Base-by-base conservation (phyloP, 2,797 vertebrate genomes). In the Spondyliosoma cantharus region DNA sequence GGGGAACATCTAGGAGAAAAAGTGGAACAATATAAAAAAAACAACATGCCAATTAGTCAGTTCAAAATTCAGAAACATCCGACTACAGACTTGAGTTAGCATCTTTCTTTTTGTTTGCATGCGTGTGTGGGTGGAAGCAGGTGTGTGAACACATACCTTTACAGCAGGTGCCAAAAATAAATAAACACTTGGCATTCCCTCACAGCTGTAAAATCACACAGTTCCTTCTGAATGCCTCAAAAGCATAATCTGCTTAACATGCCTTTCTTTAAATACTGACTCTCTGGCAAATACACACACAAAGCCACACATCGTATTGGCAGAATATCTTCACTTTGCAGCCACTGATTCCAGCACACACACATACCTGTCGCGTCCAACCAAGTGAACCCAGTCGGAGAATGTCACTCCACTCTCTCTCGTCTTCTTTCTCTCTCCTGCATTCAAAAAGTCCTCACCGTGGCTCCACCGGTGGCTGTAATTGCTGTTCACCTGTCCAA, bases 361-460 rank as follows among this genome's bases (percentile, higher is more conserved):
- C 70, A 88, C 92, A 86, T 93, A 94, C 93, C 93, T 94, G 91
- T 86, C 49, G 74, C 83, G 76, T 89, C 67, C 87, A 76, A 77
- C 67, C 73, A 83, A 49, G 65, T 74, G 63, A 82, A 71, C 80
- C 73, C 65, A 59, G 85, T 22, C 56, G 20, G 66, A 61, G 53
- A 79, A 74, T 24, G 78, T 58, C 65, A 84, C 78, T 82, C 82
- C 78, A 80, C 84, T 79, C 74, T 74, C 85, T 78, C 71, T 71
- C n/a, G 43, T 71, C 57, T 81, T 81, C 50, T 74, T 62, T 67
- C 68, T 61, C 76, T 84, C 76, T 75, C 76, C 68, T 56, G 66
- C 46, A 73, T 77, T 57, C 67, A 60, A 73, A 78, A 76, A 87
- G 86, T 85, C 80, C 76, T 85, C 78, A 45, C 73, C n/a, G 54